Base-by-base conservation (phyloP, 2,888 invertebrate genomes). In the Cinara cedri region DNA sequence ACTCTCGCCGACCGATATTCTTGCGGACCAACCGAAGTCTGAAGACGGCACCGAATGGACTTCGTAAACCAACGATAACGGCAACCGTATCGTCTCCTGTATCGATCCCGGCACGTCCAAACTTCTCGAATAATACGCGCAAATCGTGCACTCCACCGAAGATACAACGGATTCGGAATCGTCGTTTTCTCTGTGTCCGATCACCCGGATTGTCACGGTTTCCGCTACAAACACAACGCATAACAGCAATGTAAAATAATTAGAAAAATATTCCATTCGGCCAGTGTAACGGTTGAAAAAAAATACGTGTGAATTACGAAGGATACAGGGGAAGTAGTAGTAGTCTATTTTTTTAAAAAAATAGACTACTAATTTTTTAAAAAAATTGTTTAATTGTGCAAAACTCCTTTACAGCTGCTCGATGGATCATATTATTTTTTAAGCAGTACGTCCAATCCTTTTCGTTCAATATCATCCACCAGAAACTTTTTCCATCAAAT, bases 41-140 rank as follows among this genome's bases (percentile, higher is more conserved):
- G 51, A 42, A 14, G 9, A 9, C 9, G 19, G 26, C 24, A 21
- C 4, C 21, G 51, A 26, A 16, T 42, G n/a, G 1, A 51, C 54
- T 1, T 78, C 68, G 51, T 70, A 78, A 9, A 3, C 68, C 42
- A 78, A 13, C n/a, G 70, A 51, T 16, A 78, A 8, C 8, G 78
- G 78, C 19, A 78, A 62, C n/a, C 78, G 57, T 11, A 42, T n/a
- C 21, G 21, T 21, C 49, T 51, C 49, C 21, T 60, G 70, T 16
- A 78, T 70, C n/a, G 4, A 19, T 1, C 78, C 78, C n/a, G 70
- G 78, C 11, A 70, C 70, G 10, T 78, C 78, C 9, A 55, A 76
- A n/a, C 21, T 34, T 21, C 13, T 54, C 2, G 74, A 75, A 24
- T 78, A 78, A 34, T 78, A 70, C 13, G 68, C 78, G 21, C 46